Base-by-base conservation (phyloP, 2,797 vertebrate genomes). In the Periparus ater region DNA sequence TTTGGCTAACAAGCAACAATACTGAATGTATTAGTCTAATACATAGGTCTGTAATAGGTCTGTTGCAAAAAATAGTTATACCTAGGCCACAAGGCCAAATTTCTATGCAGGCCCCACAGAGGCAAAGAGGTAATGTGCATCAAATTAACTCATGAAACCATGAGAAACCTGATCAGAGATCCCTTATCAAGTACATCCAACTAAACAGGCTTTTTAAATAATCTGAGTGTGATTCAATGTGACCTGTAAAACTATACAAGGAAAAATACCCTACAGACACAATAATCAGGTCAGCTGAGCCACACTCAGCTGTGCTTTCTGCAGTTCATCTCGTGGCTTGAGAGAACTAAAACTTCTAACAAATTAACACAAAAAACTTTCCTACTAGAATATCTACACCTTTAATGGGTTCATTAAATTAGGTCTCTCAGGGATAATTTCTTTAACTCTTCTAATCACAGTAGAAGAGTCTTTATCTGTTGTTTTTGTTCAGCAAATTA, bases 221-320 rank as follows among this genome's bases (percentile, higher is more conserved):
- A 84, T 22, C 54, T 3, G 65, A 75, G 58, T 26, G n/a, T 18
- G 29, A 93, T 84, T 70, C 82, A 91, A 70, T 21, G 7, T 58
- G 81, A 91, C 91, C 82, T 83, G 63, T 45, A 76, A 92, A 95
- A 77, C 48, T 72, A 82, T 0, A 16, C 1, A 65, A 48, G 51
- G 80, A 87, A 54, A 68, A 86, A 92, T 71, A 91, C 70, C 91
- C 91, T 71, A 71, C 68, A 84, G 81, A 89, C 62, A 45, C 38
- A 91, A 67, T 65, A 97, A 85, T 48, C 88, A 95, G 96, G 96
- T 97, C 96, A 96, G 26, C 88, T 40, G 61, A 93, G 76, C 67
- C 90, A 72, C 80, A 22, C 73, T 77, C 53, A 96, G 80, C 84
- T 88, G 66, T 16, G 79, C 29, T 38, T 74, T 29, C 91, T 81